These are phyloP conservation scores for Oscheius sp. DNA, from an alignment of 2,888 invertebrate genomes.

Conservation along the genomic window DNA sequence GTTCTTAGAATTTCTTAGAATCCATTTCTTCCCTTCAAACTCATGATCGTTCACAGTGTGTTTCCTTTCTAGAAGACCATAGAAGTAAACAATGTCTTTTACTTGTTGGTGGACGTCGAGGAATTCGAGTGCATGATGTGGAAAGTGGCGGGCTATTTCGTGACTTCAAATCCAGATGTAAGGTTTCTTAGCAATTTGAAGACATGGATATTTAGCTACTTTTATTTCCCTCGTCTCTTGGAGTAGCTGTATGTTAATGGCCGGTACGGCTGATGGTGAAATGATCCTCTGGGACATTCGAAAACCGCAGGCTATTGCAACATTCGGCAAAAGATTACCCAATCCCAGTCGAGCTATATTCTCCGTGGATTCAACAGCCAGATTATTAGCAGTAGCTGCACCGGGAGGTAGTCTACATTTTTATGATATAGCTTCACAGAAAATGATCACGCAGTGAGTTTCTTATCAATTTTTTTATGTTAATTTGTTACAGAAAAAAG, in stretches of 20 bases:
- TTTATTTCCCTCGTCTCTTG: conserved; percentile 16
- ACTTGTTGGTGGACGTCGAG: conserved; percentile 13
- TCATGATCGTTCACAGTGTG: not conserved
- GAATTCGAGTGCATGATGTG: conserved; percentile 25
- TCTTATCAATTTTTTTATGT: no score
- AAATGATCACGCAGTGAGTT: conserved; percentile 8
- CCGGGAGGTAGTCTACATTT: not conserved
- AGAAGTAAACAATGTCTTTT: conserved; percentile 21
- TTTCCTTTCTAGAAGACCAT: conserved; percentile 19
- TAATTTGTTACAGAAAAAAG: no score
- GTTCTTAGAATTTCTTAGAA: not conserved
- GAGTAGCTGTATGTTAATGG: conserved; percentile 23
- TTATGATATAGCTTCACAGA: conserved; percentile 12
- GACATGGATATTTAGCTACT: not conserved
- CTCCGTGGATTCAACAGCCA: conserved; percentile 1
- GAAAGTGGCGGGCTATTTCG: conserved; percentile 17
- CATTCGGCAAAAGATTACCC: not conserved
- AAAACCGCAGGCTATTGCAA: conserved; percentile 2
- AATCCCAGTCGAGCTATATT: conserved; percentile 5
- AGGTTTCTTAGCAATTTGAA: not conserved
- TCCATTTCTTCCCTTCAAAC: not conserved
- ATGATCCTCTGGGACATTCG: conserved; percentile 15
- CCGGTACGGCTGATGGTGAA: conserved; percentile 11
- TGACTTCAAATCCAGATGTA: conserved; percentile 3
- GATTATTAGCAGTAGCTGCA: not conserved